Percentiles rank a stretch among this genome's conserved stretches.
Conservation (phyloP, 2,888 invertebrate genomes). For the Thecocarcelia acutangulata region DNA sequence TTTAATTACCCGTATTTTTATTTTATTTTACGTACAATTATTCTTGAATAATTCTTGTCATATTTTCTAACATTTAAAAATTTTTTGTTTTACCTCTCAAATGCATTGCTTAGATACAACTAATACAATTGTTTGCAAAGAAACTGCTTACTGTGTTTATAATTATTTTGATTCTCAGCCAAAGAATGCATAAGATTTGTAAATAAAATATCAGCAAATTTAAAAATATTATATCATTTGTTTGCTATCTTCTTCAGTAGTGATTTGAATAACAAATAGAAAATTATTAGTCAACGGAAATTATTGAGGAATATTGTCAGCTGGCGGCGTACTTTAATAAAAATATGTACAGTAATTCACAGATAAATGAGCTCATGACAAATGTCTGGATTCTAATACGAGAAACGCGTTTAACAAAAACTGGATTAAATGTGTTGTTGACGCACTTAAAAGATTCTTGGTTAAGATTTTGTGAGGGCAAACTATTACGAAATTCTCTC, state of each 20-base stretch:
- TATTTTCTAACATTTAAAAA: constrained; percentile 16
- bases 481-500: too few relatives aligned
- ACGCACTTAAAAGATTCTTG: too few relatives aligned
- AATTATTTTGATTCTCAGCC: constrained; percentile 36
- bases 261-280: constrained; percentile 15
- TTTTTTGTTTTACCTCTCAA: background rate
- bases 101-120: background rate
- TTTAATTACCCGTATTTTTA: background rate
- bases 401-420: too few relatives aligned
- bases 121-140: background rate
- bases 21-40: background rate
- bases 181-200: constrained; percentile 24
- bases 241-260: constrained; percentile 5
- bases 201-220: constrained; percentile 22
- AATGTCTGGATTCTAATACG: too few relatives aligned
- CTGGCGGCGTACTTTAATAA: background rate
- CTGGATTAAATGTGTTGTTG: too few relatives aligned
- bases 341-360: too few relatives aligned
- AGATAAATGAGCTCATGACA: too few relatives aligned
- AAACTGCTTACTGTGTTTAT: constrained; percentile 13
- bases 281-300: constrained; percentile 50
- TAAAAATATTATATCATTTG: constrained; percentile 33
- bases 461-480: too few relatives aligned
- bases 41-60: constrained; percentile 32
- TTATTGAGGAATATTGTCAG: constrained; percentile 42